A percentile compares a stretch with the other conserved stretches of the same genome.
Evolutionary conservation across 2,888 invertebrate species (phyloP).

Genomic region (Idaea dimidiata): DNA sequence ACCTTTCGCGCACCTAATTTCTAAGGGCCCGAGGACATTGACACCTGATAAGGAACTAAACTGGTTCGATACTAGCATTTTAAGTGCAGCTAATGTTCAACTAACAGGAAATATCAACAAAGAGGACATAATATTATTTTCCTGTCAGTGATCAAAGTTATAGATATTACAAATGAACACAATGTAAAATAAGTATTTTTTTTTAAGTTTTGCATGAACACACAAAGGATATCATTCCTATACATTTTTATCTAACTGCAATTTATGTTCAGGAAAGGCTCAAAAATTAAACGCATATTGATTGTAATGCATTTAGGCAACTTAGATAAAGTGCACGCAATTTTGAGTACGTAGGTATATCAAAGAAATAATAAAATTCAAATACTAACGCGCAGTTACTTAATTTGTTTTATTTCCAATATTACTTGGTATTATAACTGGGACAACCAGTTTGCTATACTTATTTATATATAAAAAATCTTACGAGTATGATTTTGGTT

Average conservation of each 20-base stretch:
- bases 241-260: too few relatives aligned
- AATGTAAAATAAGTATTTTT: too few relatives aligned
- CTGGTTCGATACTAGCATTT: background rate
- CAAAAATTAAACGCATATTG: too few relatives aligned
- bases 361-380: background rate
- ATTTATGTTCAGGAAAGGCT: too few relatives aligned
- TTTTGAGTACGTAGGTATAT: too few relatives aligned
- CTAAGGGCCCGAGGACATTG: conserved; percentile 56
- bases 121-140: background rate
- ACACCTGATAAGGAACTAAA: conserved; percentile 49
- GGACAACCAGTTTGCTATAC: background rate
- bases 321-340: too few relatives aligned
- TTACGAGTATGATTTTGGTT: conserved; percentile 37
- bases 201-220: background rate
- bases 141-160: background rate
- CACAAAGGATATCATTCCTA: background rate
- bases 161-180: too few relatives aligned
- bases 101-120: conserved; percentile 6
- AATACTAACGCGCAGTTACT: background rate
- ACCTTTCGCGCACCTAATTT: conserved; percentile 57
- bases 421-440: background rate
- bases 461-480: conserved; percentile 2
- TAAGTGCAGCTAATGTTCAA: conserved; percentile 1
- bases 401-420: background rate
- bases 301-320: too few relatives aligned